Evolutionary conservation across 2,888 invertebrate species (phyloP).

Genomic region (Sialis fuliginosa): DNA sequence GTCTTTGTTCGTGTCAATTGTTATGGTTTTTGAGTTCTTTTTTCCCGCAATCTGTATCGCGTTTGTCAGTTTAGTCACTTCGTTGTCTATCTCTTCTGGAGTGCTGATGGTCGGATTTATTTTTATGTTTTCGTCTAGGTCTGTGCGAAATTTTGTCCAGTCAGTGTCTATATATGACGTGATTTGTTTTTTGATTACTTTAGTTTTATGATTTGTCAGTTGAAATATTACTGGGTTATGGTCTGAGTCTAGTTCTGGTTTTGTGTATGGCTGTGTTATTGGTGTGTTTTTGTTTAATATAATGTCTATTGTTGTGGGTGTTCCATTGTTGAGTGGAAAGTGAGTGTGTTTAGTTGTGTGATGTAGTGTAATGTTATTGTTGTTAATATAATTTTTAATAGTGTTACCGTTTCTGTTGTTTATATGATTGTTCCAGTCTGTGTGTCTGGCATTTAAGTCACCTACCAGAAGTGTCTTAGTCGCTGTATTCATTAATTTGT

Average conservation of each 20-base stretch:
- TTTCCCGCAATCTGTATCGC: neutral
- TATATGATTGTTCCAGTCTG: constrained; percentile 8
- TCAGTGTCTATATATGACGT: constrained; percentile 5
- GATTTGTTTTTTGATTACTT: neutral
- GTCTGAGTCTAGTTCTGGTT: neutral
- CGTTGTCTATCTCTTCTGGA: neutral
- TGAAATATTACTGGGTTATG: neutral
- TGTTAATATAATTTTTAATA: neutral
- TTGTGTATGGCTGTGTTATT: neutral
- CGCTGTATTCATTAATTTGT: constrained; percentile 6
- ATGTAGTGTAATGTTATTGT: constrained; percentile 10
- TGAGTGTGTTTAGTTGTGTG: constrained; percentile 12
- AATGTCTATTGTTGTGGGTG: neutral
- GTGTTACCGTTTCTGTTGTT: constrained; percentile 11
- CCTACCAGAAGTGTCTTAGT: constrained; percentile 8
- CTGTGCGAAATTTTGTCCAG: constrained; percentile 5
- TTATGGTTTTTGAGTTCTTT: neutral
- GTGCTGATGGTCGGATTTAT: constrained; percentile 4
- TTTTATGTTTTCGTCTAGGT: constrained; percentile 3
- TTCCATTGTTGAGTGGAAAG: too few species aligned
- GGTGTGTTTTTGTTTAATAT: neutral
- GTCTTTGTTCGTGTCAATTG: neutral
- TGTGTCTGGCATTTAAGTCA: too few species aligned
- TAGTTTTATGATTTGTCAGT: neutral
- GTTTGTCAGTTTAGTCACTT: neutral